These are phyloP conservation scores for Tachyglossus aculeatus DNA, from an alignment of 2,797 vertebrate species.

Conservation along the genomic window DNA sequence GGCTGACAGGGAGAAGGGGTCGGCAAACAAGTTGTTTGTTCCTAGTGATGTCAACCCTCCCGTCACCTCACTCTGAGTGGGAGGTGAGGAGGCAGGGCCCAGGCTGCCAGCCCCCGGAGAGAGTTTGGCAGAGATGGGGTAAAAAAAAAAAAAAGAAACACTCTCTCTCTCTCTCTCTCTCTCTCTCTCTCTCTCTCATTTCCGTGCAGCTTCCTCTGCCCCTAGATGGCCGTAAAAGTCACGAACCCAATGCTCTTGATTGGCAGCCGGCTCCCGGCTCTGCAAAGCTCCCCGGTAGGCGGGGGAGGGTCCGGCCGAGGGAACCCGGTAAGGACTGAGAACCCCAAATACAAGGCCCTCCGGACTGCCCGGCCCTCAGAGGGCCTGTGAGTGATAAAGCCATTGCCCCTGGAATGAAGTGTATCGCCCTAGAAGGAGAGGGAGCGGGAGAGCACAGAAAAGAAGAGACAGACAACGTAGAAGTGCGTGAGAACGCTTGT, in stretches of 20 bases:
- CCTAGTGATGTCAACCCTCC: constrained; percentile 48
- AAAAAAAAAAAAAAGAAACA: background rate
- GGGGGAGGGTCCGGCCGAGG: background rate
- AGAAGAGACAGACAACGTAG: too few relatives aligned
- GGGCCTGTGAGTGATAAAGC: background rate
- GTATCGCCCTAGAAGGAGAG: too few relatives aligned
- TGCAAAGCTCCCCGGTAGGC: background rate
- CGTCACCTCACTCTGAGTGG: background rate
- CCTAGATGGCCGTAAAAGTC: constrained; percentile 40
- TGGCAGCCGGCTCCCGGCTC: constrained; percentile 1
- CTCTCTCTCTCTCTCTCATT: constrained; percentile 37
- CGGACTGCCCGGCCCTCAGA: background rate
- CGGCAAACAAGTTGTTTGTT: constrained; percentile 3
- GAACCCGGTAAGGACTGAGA: background rate
- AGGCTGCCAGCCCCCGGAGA: background rate
- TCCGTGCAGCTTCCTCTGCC: background rate
- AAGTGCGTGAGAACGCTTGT: too few relatives aligned
- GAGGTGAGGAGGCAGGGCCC: background rate
- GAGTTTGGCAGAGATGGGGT: background rate
- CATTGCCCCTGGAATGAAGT: too few relatives aligned
- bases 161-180: constrained; percentile 33
- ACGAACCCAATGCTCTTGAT: constrained; percentile 28
- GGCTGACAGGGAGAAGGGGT: background rate
- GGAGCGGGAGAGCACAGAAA: too few relatives aligned
- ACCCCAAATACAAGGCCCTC: background rate